Percentiles rank a stretch among this genome's conserved stretches.
Conservation (phyloP, 2,888 invertebrate genomes). For the Alloplasta piceator region DNA sequence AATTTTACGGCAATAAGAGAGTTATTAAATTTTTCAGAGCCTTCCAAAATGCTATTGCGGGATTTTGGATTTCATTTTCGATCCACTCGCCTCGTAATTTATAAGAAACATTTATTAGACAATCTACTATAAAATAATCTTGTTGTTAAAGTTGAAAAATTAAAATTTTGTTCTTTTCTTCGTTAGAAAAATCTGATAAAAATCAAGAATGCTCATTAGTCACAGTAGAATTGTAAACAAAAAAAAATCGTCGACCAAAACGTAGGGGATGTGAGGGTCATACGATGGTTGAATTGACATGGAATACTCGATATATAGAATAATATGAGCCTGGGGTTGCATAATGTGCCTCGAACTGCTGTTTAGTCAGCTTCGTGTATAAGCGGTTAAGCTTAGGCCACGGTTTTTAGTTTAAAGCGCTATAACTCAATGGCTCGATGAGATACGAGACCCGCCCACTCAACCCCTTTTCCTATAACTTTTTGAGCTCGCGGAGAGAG, state of each 20-base stretch:
- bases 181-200: no score
- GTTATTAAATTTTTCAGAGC: no score
- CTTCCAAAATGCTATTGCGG: no score
- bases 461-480: constrained; percentile 78
- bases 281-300: constrained; percentile 1
- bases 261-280: no score
- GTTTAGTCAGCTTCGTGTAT: constrained; percentile 49
- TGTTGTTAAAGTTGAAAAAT: not conserved
- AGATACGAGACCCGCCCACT: constrained; percentile 78
- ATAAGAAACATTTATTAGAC: no score
- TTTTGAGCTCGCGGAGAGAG: constrained; percentile 38
- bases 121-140: not conserved
- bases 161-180: not conserved
- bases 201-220: no score
- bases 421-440: constrained; percentile 80
- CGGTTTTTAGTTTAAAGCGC: constrained; percentile 75
- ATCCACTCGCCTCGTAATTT: no score
- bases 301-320: constrained; percentile 3
- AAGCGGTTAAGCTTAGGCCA: constrained; percentile 63
- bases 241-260: no score
- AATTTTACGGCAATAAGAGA: no score
- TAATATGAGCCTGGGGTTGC: constrained; percentile 31
- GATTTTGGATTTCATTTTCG: no score
- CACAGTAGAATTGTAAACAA: no score
- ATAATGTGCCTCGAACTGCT: constrained; percentile 58